Conservation (phyloP, 2,888 invertebrate species). For the Phorcus lineatus region DNA sequence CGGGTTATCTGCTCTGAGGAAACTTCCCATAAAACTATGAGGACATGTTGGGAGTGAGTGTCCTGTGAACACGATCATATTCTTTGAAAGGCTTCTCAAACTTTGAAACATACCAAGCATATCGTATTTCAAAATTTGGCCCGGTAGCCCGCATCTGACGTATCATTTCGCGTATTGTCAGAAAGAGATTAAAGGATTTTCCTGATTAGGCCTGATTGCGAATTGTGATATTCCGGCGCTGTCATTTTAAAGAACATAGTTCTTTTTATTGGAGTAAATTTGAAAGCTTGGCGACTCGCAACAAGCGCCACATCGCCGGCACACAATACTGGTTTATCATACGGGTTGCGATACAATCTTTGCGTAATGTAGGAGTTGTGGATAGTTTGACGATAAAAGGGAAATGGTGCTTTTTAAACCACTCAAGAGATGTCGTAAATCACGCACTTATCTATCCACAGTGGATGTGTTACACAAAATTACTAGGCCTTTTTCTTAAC, state of each 20-base stretch:
- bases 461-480: neutral
- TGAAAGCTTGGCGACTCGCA: neutral
- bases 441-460: neutral
- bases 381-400: neutral
- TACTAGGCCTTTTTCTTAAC: neutral
- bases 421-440: neutral
- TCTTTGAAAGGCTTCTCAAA: neutral
- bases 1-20: neutral
- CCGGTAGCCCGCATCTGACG: neutral
- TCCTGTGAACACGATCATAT: neutral
- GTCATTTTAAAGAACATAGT: conserved; percentile 4
- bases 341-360: neutral
- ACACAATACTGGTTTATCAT: conserved; percentile 3
- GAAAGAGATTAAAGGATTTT: conserved; percentile 13
- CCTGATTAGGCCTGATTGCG: conserved; percentile 4
- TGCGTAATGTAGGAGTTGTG: neutral
- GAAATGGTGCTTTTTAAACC: neutral
- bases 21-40: neutral
- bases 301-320: neutral
- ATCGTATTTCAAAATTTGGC: neutral
- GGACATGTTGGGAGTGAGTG: neutral
- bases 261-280: conserved; percentile 8
- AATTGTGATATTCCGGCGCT: neutral
- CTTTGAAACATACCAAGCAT: neutral
- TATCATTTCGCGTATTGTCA: neutral